Percentiles rank a stretch among this genome's conserved stretches.
These are phyloP conservation scores for Graphium colonna DNA, from an alignment of 2,888 invertebrate genomes.

Conservation along the genomic window DNA sequence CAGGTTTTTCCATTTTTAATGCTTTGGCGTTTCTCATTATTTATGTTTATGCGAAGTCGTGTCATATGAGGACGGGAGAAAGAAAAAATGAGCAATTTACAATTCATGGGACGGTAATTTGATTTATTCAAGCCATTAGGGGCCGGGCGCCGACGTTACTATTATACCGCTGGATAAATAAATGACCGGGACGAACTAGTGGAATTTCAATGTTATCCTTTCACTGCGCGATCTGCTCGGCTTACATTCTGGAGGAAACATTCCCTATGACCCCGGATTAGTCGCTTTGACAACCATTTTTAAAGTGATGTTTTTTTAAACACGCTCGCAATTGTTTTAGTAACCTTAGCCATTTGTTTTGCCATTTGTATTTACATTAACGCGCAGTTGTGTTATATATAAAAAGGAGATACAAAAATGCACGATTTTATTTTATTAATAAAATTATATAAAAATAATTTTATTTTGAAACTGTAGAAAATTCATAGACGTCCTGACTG, in stretches of 20 bases:
- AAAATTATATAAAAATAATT: no score
- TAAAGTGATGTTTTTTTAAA: neutral
- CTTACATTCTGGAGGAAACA: conserved; percentile 19
- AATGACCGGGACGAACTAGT: conserved; percentile 55
- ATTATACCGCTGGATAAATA: conserved; percentile 46
- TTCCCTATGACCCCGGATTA: neutral
- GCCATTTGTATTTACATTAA: no score
- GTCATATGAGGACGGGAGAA: conserved; percentile 44
- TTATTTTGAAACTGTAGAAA: no score
- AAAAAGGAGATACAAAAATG: no score
- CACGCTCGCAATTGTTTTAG: no score
- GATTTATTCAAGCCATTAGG: conserved; percentile 76
- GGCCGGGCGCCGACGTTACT: conserved; percentile 47
- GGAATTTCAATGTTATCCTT: conserved; percentile 52
- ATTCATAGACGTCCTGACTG: no score
- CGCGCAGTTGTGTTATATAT: no score
- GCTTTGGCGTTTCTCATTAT: no score
- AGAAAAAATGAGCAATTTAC: conserved; percentile 78
- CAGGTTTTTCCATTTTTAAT: no score
- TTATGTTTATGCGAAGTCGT: no score
- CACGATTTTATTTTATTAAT: no score
- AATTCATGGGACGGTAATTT: conserved; percentile 76
- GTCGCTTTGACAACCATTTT: neutral
- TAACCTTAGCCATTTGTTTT: no score
- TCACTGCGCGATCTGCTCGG: conserved; percentile 25